These are phyloP conservation scores for Orthonyx spaldingii DNA, from an alignment of 2,113 vertebrate species.

Conservation along the genomic window DNA sequence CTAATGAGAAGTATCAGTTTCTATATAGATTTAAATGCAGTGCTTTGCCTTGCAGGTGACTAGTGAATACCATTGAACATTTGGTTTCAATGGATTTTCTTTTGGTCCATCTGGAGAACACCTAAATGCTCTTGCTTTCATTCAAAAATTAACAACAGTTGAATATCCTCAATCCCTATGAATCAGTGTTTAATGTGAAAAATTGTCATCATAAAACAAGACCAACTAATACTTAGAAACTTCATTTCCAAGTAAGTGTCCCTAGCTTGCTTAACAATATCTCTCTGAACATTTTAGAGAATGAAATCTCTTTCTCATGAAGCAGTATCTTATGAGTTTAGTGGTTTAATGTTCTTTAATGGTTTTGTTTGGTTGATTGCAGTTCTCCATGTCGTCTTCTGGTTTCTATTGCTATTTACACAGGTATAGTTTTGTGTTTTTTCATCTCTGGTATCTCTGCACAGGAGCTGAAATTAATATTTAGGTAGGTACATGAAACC, in stretches of 20 bases:
- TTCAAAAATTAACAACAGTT: conserved; percentile 8
- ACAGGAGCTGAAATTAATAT: neutral
- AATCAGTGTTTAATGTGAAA: conserved; percentile 31
- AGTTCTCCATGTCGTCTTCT: neutral
- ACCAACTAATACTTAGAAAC: neutral
- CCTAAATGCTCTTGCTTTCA: neutral
- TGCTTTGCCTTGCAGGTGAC: neutral
- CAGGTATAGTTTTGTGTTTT: neutral
- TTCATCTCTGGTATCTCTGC: neutral
- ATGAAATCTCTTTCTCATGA: neutral
- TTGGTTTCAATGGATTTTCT: neutral
- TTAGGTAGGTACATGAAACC: neutral
- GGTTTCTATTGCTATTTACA: neutral
- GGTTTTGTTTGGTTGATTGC: neutral
- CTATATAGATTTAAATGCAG: neutral
- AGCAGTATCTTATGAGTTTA: neutral
- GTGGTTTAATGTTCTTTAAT: neutral
- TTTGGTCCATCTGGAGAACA: neutral
- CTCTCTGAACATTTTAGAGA: neutral
- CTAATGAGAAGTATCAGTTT: neutral
- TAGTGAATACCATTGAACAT: neutral
- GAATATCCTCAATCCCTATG: neutral
- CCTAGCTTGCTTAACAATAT: neutral
- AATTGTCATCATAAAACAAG: conserved; percentile 5
- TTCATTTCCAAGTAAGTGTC: neutral